phyloP scores from a whole-genome alignment of 2,113 vertebrate species.

The Perca schrenkii region DNA sequence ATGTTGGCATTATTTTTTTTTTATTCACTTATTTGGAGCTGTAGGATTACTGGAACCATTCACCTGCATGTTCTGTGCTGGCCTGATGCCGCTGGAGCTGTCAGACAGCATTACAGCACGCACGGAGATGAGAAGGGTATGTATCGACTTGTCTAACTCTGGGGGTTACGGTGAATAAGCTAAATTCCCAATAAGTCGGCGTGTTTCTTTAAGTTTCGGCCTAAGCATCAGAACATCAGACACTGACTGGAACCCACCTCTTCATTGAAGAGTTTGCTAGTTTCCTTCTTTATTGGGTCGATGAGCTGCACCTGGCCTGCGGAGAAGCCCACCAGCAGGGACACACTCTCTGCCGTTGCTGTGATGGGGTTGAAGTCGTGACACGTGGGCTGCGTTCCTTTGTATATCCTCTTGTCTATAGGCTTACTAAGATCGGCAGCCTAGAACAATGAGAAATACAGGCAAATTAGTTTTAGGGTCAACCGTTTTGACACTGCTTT shows the following conservation, averaged over 20 bases:
- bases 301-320: conserved; percentile 99
- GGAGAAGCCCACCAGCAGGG: conserved; percentile 98
- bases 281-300: conserved; percentile 99
- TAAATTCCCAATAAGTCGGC: too few relatives aligned
- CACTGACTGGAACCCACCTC: conserved; percentile 88
- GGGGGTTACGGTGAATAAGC: too few relatives aligned
- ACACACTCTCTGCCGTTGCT: conserved; percentile 97
- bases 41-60: too few relatives aligned
- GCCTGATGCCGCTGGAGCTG: too few relatives aligned
- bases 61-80: too few relatives aligned
- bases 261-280: conserved; percentile 99
- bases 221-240: background rate
- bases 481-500: background rate
- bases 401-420: conserved; percentile 99
- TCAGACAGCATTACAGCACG: too few relatives aligned
- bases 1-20: too few relatives aligned
- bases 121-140: too few relatives aligned
- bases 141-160: too few relatives aligned
- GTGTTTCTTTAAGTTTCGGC: background rate
- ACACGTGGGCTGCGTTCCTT: conserved; percentile 99
- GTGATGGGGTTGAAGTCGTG: conserved; percentile 99
- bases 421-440: conserved; percentile 99
- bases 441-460: conserved; percentile 84
- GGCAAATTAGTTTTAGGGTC: background rate
- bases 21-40: too few relatives aligned